Evolutionary conservation across 2,797 vertebrate genomes (phyloP).

Genomic region (Xenopus petersii): DNA sequence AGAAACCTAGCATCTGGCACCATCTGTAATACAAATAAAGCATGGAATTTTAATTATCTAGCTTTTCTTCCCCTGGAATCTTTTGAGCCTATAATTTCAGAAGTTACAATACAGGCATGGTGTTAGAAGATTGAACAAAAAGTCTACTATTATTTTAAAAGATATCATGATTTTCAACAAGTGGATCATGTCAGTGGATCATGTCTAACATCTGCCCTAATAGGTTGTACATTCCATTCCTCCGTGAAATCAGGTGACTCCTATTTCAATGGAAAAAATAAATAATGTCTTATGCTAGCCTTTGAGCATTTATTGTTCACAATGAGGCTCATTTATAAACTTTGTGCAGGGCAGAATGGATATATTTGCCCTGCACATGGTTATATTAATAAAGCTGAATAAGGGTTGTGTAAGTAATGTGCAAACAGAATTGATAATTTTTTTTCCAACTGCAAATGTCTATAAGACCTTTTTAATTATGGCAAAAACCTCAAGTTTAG

Average conservation of each 20-base stretch:
- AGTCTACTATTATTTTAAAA: neutral
- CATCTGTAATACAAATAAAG: neutral
- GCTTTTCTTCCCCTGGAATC: neutral
- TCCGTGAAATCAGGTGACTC: neutral
- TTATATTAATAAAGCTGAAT: no score
- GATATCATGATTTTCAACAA: neutral
- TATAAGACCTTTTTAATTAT: no score
- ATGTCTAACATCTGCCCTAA: neutral
- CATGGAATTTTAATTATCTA: neutral
- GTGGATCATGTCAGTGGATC: neutral
- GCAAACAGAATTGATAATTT: no score
- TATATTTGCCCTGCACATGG: no score
- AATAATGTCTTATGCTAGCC: neutral
- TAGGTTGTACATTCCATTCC: neutral
- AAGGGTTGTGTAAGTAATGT: no score
- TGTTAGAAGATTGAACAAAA: neutral
- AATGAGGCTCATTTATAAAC: no score
- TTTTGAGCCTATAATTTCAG: neutral
- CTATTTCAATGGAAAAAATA: neutral
- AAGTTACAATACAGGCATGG: neutral
- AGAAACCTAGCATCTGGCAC: neutral
- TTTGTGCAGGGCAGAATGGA: no score
- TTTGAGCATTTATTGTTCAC: no score
- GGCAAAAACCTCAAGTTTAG: no score
- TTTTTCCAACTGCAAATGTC: no score